Base-by-base conservation (phyloP, 2,888 invertebrate genomes). In the Caenorhabditis plicata region DNA sequence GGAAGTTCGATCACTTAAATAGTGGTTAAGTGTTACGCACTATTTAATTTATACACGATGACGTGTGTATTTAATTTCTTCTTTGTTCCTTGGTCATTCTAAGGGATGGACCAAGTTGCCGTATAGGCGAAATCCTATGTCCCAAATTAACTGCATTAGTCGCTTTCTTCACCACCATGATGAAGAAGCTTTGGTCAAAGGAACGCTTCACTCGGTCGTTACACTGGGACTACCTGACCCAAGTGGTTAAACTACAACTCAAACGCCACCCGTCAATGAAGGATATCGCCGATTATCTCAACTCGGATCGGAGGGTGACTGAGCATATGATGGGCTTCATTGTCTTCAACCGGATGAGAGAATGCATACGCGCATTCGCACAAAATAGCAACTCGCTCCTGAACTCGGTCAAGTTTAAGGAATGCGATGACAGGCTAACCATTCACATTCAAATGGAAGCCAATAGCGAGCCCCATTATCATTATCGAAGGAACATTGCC, bases 111-210 rank as follows among this genome's bases (percentile, higher is more conserved):
- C n/a, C n/a, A n/a, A n/a, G n/a, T n/a, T n/a, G n/a, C n/a, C n/a
- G n/a, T n/a, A n/a, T n/a, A n/a, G n/a, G n/a, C n/a, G n/a, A n/a
- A n/a, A n/a, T n/a, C n/a, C n/a, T 19, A 36, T 50, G 42, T n/a
- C 50, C 43, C 1, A 43, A 26, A 27, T 31, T 8, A 8, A 31
- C 38, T 1, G 36, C 38, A 1, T 13, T 51, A 29, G 29, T 51
- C 15, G 25, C 42, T 1, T 51, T 23, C 52, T 22, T 51, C 3
- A 39, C 31, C 4, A 13, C 43, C 2, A 43, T 32, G 4, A 29
- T 44, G 32, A 44, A 51, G 20, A 51, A 39, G 15, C 15, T 52
- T 1, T 52, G 52, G 52, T 38, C 52, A 1, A n/a, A 26, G 13
- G 52, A 52, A 19, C 7, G 13, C 1, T 51, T 44, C 38, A 51